Conservation (phyloP, 2,888 invertebrate species). For the Pseudanteris insignis region DNA sequence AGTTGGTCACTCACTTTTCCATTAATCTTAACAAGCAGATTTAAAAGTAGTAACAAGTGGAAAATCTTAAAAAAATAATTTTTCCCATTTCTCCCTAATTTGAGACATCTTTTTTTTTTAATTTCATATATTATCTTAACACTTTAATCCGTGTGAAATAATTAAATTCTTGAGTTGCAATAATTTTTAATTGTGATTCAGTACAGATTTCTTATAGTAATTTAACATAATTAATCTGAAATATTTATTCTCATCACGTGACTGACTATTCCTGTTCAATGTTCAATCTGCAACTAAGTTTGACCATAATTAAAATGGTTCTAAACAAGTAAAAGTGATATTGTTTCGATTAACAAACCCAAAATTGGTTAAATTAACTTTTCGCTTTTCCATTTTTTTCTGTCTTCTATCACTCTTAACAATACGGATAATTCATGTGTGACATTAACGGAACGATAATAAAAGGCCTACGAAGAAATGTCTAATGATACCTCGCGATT, state of each 20-base stretch:
- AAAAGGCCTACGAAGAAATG: conserved; percentile 21
- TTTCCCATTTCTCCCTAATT: not conserved
- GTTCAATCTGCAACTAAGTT: no score
- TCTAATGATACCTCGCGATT: conserved; percentile 37
- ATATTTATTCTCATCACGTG: no score
- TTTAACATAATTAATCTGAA: not conserved
- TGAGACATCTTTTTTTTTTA: not conserved
- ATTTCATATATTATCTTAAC: not conserved
- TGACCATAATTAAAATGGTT: no score
- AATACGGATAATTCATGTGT: conserved; percentile 10
- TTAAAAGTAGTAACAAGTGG: no score
- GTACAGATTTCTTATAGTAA: not conserved
- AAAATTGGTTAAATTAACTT: conserved; percentile 29
- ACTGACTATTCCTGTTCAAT: no score
- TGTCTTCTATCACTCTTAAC: conserved; percentile 20
- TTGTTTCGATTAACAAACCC: conserved; percentile 57
- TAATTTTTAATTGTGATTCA: not conserved
- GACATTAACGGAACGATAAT: conserved; percentile 12
- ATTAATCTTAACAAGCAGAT: not conserved
- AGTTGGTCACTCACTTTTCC: conserved; percentile 1
- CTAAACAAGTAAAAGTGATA: no score
- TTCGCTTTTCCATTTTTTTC: conserved; percentile 28
- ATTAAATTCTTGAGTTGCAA: not conserved
- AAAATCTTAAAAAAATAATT: not conserved
- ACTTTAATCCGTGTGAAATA: not conserved